Conservation (phyloP, 2,888 invertebrate species). For the Nymphalis urticae region DNA sequence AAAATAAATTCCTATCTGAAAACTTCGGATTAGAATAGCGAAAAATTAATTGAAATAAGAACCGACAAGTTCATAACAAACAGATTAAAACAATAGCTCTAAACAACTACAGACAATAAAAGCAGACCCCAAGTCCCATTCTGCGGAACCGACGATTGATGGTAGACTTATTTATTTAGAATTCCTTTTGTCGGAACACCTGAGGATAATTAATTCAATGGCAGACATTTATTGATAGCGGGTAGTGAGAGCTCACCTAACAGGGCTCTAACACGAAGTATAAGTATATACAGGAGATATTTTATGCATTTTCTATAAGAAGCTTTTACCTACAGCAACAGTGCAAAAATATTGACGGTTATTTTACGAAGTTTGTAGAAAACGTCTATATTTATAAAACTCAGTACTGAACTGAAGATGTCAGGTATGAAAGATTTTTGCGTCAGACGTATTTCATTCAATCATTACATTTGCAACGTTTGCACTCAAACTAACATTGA, state of each 20-base stretch:
- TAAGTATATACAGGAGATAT: constrained; percentile 8
- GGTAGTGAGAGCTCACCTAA: constrained; percentile 17
- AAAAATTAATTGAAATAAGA: neutral
- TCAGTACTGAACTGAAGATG: too few species aligned
- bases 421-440: too few species aligned
- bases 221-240: constrained; percentile 53
- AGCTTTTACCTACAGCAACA: too few species aligned
- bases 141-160: constrained; percentile 39
- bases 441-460: too few species aligned
- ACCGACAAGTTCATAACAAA: constrained; percentile 1
- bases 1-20: too few species aligned
- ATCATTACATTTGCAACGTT: too few species aligned
- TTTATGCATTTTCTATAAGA: too few species aligned
- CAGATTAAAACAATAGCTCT: constrained; percentile 10
- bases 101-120: constrained; percentile 9
- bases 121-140: constrained; percentile 6
- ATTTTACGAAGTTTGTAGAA: too few species aligned
- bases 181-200: constrained; percentile 48
- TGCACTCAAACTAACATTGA: too few species aligned
- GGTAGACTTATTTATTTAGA: constrained; percentile 42
- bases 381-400: too few species aligned
- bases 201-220: constrained; percentile 53
- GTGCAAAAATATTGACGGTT: too few species aligned
- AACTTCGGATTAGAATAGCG: too few species aligned
- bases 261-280: constrained; percentile 6